phyloP scores from a whole-genome alignment of 1,140 invertebrate genomes.

The Neelides sp. region DNA sequence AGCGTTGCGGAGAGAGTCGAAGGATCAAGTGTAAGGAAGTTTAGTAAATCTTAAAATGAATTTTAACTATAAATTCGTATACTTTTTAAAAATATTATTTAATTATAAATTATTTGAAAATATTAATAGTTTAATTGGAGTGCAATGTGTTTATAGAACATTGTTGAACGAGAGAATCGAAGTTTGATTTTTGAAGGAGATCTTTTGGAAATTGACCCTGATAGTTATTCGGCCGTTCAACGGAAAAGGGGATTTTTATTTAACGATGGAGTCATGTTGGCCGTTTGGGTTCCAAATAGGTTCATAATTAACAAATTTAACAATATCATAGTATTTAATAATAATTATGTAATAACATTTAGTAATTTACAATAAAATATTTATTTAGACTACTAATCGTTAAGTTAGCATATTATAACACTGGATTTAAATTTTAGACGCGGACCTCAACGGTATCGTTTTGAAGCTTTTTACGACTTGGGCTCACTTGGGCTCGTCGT shows the following conservation, averaged over 20 bases:
- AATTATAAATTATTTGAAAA: constrained; percentile 1
- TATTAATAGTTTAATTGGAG: constrained; percentile 3
- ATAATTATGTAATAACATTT: constrained; percentile 2
- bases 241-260: constrained; percentile 85
- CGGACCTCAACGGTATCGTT: constrained; percentile 73
- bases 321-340: too few relatives aligned
- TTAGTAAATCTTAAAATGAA: neutral
- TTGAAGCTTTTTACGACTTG: constrained; percentile 78
- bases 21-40: constrained; percentile 54
- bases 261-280: constrained; percentile 68
- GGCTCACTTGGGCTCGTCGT: constrained; percentile 78
- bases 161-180: constrained; percentile 59
- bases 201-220: constrained; percentile 71
- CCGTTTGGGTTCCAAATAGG: constrained; percentile 58
- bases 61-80: neutral
- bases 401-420: neutral
- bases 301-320: constrained; percentile 26
- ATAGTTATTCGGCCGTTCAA: constrained; percentile 72
- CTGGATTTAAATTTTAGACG: constrained; percentile 39
- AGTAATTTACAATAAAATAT: neutral
- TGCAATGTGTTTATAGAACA: constrained; percentile 42
- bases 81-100: constrained; percentile 1
- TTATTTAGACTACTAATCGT: neutral
- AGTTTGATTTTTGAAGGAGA: constrained; percentile 77
- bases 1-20: constrained; percentile 75